A percentile compares a stretch with the other conserved stretches of the same genome.
These are phyloP conservation scores for Drosophila bifasciata DNA, from an alignment of 1,140 invertebrate species.

Conservation along the genomic window DNA sequence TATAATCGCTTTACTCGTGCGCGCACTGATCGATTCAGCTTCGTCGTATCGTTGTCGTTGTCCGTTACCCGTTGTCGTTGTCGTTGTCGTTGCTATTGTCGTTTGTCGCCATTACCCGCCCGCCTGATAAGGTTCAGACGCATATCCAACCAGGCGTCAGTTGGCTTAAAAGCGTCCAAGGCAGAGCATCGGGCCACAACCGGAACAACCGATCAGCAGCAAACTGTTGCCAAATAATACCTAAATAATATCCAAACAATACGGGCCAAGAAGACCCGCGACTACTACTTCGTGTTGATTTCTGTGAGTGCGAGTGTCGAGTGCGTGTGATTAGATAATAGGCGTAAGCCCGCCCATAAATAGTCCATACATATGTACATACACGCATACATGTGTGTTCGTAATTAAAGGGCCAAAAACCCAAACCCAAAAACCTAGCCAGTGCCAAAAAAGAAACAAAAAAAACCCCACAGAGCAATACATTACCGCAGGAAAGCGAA, in stretches of 20 bases:
- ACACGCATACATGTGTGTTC: constrained; percentile 25
- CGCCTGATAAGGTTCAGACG: constrained; percentile 80
- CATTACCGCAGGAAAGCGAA: too few species aligned
- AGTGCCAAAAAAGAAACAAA: constrained; percentile 13
- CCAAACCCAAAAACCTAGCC: constrained; percentile 35
- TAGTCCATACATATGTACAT: constrained; percentile 25
- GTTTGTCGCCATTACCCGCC: constrained; percentile 31
- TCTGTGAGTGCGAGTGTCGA: constrained; percentile 42
- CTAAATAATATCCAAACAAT: constrained; percentile 5
- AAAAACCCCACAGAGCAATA: not conserved
- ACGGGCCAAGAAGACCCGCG: constrained; percentile 18
- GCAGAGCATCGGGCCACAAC: constrained; percentile 62
- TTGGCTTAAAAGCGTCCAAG: constrained; percentile 71
- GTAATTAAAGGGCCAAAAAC: constrained; percentile 46
- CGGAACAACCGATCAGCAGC: constrained; percentile 44
- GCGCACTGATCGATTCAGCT: constrained; percentile 74
- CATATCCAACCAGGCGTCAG: constrained; percentile 73
- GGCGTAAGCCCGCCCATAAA: constrained; percentile 45
- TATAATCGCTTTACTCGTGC: constrained; percentile 76
- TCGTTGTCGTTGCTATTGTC: constrained; percentile 21
- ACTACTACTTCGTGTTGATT: constrained; percentile 3
- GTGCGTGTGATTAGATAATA: constrained; percentile 75
- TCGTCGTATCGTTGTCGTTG: constrained; percentile 28
- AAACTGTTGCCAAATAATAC: constrained; percentile 13
- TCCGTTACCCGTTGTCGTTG: constrained; percentile 16